Percentiles rank a stretch among this genome's conserved stretches.
Conservation (phyloP, 64 coral and sea anemone genomes). For the Platygyra sinensis region DNA sequence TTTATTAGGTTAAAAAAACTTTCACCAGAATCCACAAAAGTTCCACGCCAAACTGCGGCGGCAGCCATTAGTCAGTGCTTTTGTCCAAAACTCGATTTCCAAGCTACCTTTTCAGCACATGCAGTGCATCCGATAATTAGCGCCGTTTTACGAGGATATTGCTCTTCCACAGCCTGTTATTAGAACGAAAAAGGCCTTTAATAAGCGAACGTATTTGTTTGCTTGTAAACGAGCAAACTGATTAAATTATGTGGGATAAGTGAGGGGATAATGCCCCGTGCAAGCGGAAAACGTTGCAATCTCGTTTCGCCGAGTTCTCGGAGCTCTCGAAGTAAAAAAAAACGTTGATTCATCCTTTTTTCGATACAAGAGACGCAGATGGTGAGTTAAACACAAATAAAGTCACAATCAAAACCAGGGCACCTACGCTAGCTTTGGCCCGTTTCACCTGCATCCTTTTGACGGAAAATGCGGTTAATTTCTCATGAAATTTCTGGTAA, state of each 20-base stretch:
- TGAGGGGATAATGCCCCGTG: neutral
- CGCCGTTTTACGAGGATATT: slow-evolving; percentile 10
- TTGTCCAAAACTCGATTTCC: slow-evolving; percentile 12
- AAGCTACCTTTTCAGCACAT: neutral
- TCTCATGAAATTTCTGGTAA: slow-evolving; percentile 24
- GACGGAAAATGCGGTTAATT: neutral
- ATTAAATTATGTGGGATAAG: slow-evolving; percentile 20
- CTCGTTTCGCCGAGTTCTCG: neutral
- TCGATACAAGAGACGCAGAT: neutral
- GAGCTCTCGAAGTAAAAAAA: neutral
- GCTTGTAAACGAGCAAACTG: slow-evolving; percentile 13
- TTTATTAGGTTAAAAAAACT: slow-evolving; percentile 22
- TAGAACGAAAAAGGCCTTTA: slow-evolving; percentile 18
- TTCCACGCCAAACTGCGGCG: neutral
- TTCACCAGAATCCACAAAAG: neutral
- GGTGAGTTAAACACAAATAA: slow-evolving; percentile 14
- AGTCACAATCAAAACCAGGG: neutral
- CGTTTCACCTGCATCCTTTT: slow-evolving; percentile 7
- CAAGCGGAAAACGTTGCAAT: neutral
- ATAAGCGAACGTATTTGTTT: slow-evolving; percentile 6
- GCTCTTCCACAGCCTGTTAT: slow-evolving; percentile 26
- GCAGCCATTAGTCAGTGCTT: neutral
- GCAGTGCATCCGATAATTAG: slow-evolving; percentile 10
- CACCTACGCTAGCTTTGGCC: neutral
- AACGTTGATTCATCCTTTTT: neutral